Percentiles rank a stretch among this genome's conserved stretches.
These are phyloP conservation scores for Idaea biselata DNA, from an alignment of 2,888 invertebrate genomes.

Conservation along the genomic window DNA sequence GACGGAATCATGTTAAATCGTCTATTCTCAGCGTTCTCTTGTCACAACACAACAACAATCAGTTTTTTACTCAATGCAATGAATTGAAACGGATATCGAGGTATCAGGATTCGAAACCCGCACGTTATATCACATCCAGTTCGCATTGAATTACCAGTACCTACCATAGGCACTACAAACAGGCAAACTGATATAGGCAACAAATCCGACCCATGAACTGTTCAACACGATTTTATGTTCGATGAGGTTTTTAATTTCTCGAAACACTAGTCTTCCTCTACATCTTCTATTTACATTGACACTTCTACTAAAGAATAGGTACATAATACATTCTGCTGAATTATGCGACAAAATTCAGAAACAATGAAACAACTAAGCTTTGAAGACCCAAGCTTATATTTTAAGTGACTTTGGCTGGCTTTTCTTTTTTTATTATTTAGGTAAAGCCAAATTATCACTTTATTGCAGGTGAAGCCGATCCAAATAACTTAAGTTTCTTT, in stretches of 20 bases:
- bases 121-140: conserved; percentile 42
- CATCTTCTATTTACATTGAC: background rate
- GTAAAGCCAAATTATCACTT: too few relatives aligned
- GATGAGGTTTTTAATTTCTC: conserved; percentile 11
- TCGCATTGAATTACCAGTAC: conserved; percentile 48
- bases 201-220: conserved; percentile 42
- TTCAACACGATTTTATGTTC: conserved; percentile 40
- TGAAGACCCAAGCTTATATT: too few relatives aligned
- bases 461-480: too few relatives aligned
- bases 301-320: background rate
- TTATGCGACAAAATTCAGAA: background rate
- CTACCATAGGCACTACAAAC: conserved; percentile 14
- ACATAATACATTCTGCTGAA: background rate
- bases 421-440: too few relatives aligned
- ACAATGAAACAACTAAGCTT: too few relatives aligned
- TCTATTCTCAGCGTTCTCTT: conserved; percentile 60
- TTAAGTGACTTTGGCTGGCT: too few relatives aligned
- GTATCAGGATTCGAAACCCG: conserved; percentile 19
- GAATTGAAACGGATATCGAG: conserved; percentile 68
- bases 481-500: too few relatives aligned
- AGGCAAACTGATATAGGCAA: conserved; percentile 41
- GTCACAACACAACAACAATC: conserved; percentile 68
- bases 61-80: conserved; percentile 45
- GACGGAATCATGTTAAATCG: conserved; percentile 70
- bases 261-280: background rate